Percentiles rank a stretch among this genome's conserved stretches.
phyloP scores from a whole-genome alignment of 2,113 vertebrate species.

The Pterocles orientalis region DNA sequence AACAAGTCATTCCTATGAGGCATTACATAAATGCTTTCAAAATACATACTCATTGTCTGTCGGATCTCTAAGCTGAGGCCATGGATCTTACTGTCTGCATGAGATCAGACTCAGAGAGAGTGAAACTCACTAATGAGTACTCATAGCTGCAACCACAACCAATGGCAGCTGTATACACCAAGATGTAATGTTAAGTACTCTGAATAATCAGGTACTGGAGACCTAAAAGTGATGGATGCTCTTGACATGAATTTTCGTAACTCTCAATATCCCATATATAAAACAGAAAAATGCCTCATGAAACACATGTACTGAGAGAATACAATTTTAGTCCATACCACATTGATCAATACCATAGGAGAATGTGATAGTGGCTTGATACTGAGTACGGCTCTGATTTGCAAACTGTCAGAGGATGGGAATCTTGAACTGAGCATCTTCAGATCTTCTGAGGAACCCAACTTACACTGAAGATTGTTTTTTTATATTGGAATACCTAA shows the following conservation, averaged over 20 bases:
- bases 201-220: neutral
- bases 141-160: neutral
- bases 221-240: neutral
- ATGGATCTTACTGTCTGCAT: neutral
- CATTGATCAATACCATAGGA: neutral
- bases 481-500: neutral
- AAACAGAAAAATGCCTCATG: neutral
- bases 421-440: neutral
- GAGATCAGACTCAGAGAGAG: neutral
- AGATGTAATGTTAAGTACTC: neutral
- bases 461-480: neutral
- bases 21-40: neutral
- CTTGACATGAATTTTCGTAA: neutral
- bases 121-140: neutral
- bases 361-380: neutral
- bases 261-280: neutral
- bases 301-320: neutral
- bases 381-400: neutral
- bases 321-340: neutral
- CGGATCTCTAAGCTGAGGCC: neutral
- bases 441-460: neutral
- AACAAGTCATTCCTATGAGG: neutral
- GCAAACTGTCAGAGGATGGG: neutral
- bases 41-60: neutral
- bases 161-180: neutral